phyloP scores from a whole-genome alignment of 2,113 vertebrate genomes.

The Macaca mulatta region DNA sequence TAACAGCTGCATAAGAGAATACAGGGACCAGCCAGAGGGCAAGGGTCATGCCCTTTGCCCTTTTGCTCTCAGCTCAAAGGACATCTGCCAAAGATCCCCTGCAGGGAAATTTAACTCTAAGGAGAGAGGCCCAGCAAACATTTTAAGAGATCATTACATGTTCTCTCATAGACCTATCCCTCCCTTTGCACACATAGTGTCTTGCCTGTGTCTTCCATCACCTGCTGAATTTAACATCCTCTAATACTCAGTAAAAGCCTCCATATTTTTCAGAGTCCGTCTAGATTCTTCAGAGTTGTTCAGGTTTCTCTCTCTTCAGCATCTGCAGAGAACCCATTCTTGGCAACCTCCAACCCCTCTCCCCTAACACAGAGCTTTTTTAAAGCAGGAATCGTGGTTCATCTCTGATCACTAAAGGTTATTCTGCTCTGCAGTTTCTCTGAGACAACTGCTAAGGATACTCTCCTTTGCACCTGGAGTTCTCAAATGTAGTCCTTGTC shows the following conservation, averaged over 20 bases:
- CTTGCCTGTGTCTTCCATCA: not conserved
- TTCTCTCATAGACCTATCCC: not conserved
- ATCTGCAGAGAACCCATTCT: not conserved
- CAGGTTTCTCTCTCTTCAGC: not conserved
- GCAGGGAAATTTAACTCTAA: conserved; percentile 56
- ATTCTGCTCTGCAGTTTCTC: not conserved
- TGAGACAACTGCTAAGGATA: not conserved
- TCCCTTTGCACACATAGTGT: not conserved
- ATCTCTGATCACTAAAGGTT: not conserved
- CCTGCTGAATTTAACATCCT: not conserved
- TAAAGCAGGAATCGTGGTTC: not conserved
- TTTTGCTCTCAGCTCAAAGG: conserved; percentile 61
- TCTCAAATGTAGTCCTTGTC: not conserved
- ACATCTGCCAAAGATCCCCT: conserved; percentile 76
- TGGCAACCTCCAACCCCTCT: not conserved
- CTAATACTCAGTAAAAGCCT: not conserved
- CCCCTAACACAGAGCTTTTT: not conserved
- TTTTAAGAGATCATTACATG: not conserved
- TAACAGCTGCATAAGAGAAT: conserved; percentile 71
- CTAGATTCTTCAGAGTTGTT: not conserved
- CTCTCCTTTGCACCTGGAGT: not conserved
- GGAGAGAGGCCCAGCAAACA: conserved; percentile 12
- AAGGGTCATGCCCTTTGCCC: conserved; percentile 64
- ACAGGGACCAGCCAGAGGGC: conserved; percentile 37
- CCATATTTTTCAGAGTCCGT: not conserved